phyloP scores from a whole-genome alignment of 2,113 vertebrate species.

The Herpailurus yagouaroundi region DNA sequence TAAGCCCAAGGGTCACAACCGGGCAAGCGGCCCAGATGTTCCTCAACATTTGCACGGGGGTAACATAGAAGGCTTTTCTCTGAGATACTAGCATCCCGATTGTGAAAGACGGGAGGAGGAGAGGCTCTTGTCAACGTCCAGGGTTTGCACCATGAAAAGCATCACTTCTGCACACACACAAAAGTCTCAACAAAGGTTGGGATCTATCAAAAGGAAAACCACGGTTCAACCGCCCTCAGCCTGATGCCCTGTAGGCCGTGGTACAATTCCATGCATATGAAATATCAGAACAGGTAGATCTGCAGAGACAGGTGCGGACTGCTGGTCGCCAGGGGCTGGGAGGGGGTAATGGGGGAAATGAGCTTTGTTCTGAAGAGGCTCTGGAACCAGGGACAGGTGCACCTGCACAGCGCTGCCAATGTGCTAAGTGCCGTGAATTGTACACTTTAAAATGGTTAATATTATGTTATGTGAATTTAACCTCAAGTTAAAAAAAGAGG shows the following conservation, averaged over 20 bases:
- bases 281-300: neutral
- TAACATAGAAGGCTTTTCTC: neutral
- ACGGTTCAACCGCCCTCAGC: neutral
- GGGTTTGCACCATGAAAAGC: neutral
- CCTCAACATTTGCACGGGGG: neutral
- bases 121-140: neutral
- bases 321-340: neutral
- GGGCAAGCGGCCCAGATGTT: no score
- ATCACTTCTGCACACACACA: neutral
- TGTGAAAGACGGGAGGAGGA: fast-evolving
- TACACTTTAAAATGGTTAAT: neutral
- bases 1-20: fast-evolving
- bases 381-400: neutral
- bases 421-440: neutral
- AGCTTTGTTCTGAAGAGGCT: neutral
- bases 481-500: neutral
- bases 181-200: neutral
- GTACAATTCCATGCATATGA: neutral
- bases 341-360: fast-evolving
- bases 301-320: neutral
- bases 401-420: no score
- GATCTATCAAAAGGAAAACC: neutral
- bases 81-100: neutral
- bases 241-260: fast-evolving
- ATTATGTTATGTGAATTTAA: neutral